Evolutionary conservation across 2,888 invertebrate genomes (phyloP), one percentile per base, ranked within the genome.

Genomic region (Galerucella nymphaeae): DNA sequence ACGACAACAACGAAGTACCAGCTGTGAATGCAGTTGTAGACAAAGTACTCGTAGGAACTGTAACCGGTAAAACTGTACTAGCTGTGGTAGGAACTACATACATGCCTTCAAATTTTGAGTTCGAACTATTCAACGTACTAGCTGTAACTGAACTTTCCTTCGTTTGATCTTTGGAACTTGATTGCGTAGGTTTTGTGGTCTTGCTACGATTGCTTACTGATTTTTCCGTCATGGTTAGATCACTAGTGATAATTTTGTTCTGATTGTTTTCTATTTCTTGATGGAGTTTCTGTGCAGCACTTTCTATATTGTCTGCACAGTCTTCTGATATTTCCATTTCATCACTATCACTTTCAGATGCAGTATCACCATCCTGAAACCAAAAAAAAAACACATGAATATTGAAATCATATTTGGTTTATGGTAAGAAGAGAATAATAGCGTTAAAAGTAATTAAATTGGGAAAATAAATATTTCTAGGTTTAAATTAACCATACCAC

Each of bases 311-410:
- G 10, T 77, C 75, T 9, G 61, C 18, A 13, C 70, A 74, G 1
- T 79, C 79, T 41, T 79, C 79, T 8, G 66, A 64, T 5, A 61
- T 62, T 42, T 78, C 76, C 16, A 77, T 77, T 16, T 78, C 80
- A 13, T 76, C 76, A 18, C 76, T 77, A n/a, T 64, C 74, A 23
- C 67, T 73, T 57, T 73, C 78, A 10, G 72, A 70, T 3, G 70
- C 76, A 20, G 70, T 68, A 13, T 77, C 77, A 14, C 69, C 75
- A 48, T 78, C 80, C 80, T 80, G 78, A n/a, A 80, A 80, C 78
- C n/a, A n/a, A n/a, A 79, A 80, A 66, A 69, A 38, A 74, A 74
- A 66, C 23, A 2, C 2, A 20, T 64, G n/a, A 42, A 14, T 41
- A 50, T 20, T 45, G 20, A n/a, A 13, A 2, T 41, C 3, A 16